These are phyloP conservation scores for Odontomyia ornata DNA, from an alignment of 2,888 invertebrate genomes.

Conservation along the genomic window DNA sequence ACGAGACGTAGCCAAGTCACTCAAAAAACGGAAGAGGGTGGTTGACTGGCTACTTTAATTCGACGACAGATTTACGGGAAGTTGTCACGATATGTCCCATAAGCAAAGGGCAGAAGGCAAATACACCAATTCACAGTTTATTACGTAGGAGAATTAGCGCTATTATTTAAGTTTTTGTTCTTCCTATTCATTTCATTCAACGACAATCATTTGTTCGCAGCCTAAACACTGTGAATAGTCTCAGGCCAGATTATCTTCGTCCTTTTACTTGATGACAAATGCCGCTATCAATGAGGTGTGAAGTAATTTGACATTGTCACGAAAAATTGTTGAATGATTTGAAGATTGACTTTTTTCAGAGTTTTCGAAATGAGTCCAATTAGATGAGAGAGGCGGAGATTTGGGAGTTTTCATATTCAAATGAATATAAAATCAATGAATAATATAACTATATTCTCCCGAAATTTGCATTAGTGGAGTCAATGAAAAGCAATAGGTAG, in stretches of 20 bases:
- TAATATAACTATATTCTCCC: too few relatives aligned
- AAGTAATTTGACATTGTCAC: conserved; percentile 41
- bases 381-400: background rate
- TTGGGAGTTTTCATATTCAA: background rate
- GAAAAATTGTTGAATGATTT: conserved; percentile 37
- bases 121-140: conserved; percentile 36
- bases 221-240: too few relatives aligned
- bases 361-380: background rate
- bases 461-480: too few relatives aligned
- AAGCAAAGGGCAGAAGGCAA: background rate
- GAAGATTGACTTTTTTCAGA: conserved; percentile 16
- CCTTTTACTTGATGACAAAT: conserved; percentile 18
- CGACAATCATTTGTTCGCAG: too few relatives aligned
- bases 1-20: background rate
- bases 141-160: conserved; percentile 14
- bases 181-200: background rate
- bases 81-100: conserved; percentile 30
- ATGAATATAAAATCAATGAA: background rate
- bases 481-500: too few relatives aligned
- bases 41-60: conserved; percentile 2
- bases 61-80: conserved; percentile 2
- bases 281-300: conserved; percentile 38
- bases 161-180: background rate
- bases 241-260: background rate
- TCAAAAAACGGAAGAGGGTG: background rate